Conservation (phyloP, 2,797 vertebrate species). For the Coilia nasus region DNA sequence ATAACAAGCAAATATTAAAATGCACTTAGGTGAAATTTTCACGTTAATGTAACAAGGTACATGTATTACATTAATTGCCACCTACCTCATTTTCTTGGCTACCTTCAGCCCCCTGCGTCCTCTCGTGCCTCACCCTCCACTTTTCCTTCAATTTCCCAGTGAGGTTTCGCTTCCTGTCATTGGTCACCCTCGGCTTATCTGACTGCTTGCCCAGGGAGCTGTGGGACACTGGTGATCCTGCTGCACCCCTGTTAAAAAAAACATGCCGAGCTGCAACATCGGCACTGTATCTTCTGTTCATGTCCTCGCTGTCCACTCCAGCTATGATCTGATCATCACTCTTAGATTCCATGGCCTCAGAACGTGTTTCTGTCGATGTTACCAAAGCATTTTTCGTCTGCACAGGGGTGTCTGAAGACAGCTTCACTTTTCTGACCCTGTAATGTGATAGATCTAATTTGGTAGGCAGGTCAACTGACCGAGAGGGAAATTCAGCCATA, state of each 20-base stretch:
- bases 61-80: background rate
- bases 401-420: background rate
- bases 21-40: background rate
- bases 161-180: background rate
- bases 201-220: slow-evolving; percentile 12
- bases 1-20: too few relatives aligned
- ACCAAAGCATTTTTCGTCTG: background rate
- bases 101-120: background rate
- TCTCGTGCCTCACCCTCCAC: background rate
- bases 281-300: background rate
- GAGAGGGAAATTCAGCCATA: background rate
- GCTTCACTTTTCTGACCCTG: background rate
- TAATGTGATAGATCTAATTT: background rate
- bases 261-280: background rate
- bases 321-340: background rate
- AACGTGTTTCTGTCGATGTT: background rate
- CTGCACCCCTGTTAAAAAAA: background rate
- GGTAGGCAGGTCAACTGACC: background rate
- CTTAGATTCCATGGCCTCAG: background rate
- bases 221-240: background rate
- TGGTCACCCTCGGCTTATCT: slow-evolving; percentile 5
- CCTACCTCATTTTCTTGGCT: slow-evolving; percentile 2
- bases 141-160: slow-evolving; percentile 23
- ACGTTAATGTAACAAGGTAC: background rate
- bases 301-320: background rate